Conservation (phyloP, 2,113 vertebrate species). For the Lipotes vexillifer region DNA sequence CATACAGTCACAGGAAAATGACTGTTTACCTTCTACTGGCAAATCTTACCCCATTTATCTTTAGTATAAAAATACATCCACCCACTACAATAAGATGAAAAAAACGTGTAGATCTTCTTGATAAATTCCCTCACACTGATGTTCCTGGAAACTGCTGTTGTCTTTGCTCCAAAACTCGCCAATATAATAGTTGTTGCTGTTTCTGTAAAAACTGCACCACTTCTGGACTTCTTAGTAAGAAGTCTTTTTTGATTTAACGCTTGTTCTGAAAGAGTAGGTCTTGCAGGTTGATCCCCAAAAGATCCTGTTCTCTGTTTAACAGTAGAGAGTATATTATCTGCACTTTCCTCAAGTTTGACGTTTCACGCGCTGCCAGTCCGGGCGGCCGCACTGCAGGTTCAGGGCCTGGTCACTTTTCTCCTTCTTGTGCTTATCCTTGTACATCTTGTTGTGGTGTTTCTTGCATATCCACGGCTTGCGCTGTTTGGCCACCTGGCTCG, state of each 20-base stretch:
- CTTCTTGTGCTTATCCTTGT: conserved; percentile 98
- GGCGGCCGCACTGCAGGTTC: conserved; percentile 68
- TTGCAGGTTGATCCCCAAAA: conserved; percentile 92
- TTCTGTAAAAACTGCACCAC: conserved; percentile 98
- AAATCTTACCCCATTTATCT: neutral
- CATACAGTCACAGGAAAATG: conserved; percentile 37
- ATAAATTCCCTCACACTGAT: conserved; percentile 71
- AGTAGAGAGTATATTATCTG: conserved; percentile 91
- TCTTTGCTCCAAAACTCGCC: conserved; percentile 87
- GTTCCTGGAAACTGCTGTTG: conserved; percentile 88
- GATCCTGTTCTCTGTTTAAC: conserved; percentile 92
- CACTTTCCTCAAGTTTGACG: conserved; percentile 83
- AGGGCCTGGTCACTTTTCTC: conserved; percentile 95
- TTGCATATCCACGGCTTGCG: conserved; percentile 99
- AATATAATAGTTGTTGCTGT: conserved; percentile 92
- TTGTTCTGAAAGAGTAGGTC: conserved; percentile 96
- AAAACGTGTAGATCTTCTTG: neutral
- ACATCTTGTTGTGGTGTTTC: conserved; percentile 98
- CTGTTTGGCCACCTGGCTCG: conserved; percentile 95
- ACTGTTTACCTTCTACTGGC: neutral
- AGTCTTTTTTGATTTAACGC: conserved; percentile 97
- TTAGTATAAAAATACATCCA: conserved; percentile 41
- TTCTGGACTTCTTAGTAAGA: conserved; percentile 94
- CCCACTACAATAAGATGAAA: conserved; percentile 25
- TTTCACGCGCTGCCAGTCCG: conserved; percentile 4